Evolutionary conservation across 2,113 vertebrate species (phyloP).

Genomic region (Kobus ellipsiprymnus): DNA sequence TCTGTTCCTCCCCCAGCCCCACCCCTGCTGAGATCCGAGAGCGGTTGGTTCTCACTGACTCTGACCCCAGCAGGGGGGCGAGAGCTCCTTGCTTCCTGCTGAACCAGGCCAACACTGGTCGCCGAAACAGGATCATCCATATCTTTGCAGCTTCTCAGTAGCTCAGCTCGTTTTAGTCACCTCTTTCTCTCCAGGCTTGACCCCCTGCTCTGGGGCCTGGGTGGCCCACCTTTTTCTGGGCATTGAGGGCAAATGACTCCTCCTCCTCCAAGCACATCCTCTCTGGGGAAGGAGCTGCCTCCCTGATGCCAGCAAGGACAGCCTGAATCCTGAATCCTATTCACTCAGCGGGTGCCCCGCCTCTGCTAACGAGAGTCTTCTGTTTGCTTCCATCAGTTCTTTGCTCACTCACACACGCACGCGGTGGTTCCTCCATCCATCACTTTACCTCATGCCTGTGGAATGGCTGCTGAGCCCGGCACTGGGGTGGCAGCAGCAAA

Average conservation of each 20-base stretch:
- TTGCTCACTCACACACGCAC: rapidly evolving
- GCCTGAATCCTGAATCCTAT: neutral
- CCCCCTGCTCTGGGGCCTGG: neutral
- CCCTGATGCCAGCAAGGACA: neutral
- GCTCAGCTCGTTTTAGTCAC: neutral
- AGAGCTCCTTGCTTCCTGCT: neutral
- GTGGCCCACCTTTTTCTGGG: neutral
- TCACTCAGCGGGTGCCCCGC: neutral
- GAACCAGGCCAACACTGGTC: neutral
- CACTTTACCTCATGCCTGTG: neutral
- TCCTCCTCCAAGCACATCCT: neutral
- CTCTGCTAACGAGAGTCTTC: neutral
- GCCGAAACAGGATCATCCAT: rapidly evolving
- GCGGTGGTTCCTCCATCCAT: neutral
- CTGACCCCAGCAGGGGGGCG: neutral
- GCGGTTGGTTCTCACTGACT: neutral
- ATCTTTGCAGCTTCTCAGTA: neutral
- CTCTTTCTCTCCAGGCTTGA: neutral
- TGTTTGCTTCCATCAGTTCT: neutral
- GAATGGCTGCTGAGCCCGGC: neutral
- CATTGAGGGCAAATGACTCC: neutral
- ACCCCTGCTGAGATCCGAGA: neutral
- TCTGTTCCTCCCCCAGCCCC: neutral
- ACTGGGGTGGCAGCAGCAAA: neutral
- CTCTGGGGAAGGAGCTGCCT: neutral